Base-by-base conservation (phyloP, 2,113 vertebrate species). In the Psammodynastes pulverulentus region DNA sequence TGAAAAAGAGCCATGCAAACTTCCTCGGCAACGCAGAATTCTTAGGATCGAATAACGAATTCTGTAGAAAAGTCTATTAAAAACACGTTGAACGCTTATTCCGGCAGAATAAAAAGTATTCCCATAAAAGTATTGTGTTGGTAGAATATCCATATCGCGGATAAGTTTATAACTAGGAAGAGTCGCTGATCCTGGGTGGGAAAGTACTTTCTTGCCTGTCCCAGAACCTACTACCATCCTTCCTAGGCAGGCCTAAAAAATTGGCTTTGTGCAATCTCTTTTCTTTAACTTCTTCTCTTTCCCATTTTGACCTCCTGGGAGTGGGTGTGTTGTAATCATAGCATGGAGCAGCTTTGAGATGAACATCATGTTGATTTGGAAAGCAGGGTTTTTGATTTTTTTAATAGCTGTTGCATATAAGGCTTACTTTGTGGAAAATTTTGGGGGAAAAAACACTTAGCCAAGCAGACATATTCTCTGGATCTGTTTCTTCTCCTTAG, bases 321-420 rank as follows among this genome's bases (percentile, higher is more conserved):
- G 53, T 89, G 91, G 91, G 91, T 79, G 90, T 67, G 88, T 53
- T 89, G 88, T 46, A 48, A 26, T 84, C 62, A 17, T 34, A 23
- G 39, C 46, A 84, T 89, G 29, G 87, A 92, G 13, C 45, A 3
- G 24, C 51, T 89, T 62, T 53, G 46, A 86, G n/a, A 89, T 58
- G 72, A 85, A 49, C 53, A 19, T 85, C 46, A 9, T 49, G 87
- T 15, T 51, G 52, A 43, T 49, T 58, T 92, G n/a, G 56, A 26
- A 67, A 52, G 34, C 17, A 23, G 34, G 17, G 24, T 9, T 2
- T 39, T 79, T 43, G n/a, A n/a, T 39, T 62, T 29, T 79, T 79
- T 17, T 39, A 72, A 72, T 34, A n/a, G 62, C n/a, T 72, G n/a
- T 72, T 72, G n/a, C 62, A 19, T 72, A 72, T 72, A n/a, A 72